Percentiles rank a stretch among this genome's conserved stretches.
Evolutionary conservation across 2,888 invertebrate genomes (phyloP).

Genomic region (Venustoraphidia nigricollis): DNA sequence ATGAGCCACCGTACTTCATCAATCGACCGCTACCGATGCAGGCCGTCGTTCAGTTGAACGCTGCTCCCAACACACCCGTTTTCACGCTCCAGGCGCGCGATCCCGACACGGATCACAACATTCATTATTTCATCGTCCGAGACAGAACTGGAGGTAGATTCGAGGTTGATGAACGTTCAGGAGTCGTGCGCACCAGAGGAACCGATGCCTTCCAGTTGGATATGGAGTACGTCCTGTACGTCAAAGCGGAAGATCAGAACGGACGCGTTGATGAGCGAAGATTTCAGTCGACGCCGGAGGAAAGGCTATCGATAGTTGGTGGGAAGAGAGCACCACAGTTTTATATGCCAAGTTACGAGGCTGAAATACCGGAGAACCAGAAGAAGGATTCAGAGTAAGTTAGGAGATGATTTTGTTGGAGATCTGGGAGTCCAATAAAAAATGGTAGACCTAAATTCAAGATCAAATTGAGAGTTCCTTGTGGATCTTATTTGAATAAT

Average conservation of each 20-base stretch:
- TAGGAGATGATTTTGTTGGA: neutral
- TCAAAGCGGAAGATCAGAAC: constrained; percentile 91
- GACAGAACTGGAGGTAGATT: constrained; percentile 71
- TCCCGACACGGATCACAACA: constrained; percentile 91
- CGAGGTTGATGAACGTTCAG: constrained; percentile 81
- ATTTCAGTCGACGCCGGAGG: constrained; percentile 84
- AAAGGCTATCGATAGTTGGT: constrained; percentile 86
- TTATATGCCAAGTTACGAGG: constrained; percentile 87
- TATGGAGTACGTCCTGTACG: constrained; percentile 92
- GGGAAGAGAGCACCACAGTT: constrained; percentile 96
- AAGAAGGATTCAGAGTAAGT: constrained; percentile 94
- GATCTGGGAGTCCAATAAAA: no score
- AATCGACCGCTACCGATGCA: constrained; percentile 95
- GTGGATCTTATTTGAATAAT: no score
- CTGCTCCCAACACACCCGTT: constrained; percentile 87
- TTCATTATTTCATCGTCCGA: constrained; percentile 89
- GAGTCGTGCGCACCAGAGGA: constrained; percentile 81
- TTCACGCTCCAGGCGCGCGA: constrained; percentile 95
- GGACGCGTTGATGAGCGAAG: constrained; percentile 81
- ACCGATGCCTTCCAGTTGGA: constrained; percentile 86
- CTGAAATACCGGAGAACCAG: constrained; percentile 92
- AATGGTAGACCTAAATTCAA: no score
- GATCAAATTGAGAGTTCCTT: no score
- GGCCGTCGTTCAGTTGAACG: constrained; percentile 90
- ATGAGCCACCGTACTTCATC: constrained; percentile 94